A percentile compares a stretch with the other conserved stretches of the same genome.
phyloP scores from a whole-genome alignment of 2,113 vertebrate species.

The Tympanuchus pallidicinctus region DNA sequence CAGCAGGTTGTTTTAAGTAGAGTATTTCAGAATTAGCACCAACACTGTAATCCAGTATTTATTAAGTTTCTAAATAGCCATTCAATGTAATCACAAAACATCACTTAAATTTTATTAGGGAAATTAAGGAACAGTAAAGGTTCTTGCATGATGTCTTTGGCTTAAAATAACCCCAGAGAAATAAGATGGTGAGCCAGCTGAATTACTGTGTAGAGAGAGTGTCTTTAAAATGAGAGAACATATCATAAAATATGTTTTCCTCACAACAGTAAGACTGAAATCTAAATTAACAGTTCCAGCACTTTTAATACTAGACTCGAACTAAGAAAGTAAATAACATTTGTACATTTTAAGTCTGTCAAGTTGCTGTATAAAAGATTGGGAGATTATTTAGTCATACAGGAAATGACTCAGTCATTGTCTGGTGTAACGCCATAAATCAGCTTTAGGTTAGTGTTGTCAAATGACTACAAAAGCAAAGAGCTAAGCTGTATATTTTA shows the following conservation, averaged over 20 bases:
- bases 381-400: background rate
- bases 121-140: background rate
- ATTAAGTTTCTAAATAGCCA: background rate
- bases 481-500: background rate
- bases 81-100: background rate
- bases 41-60: background rate
- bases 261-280: background rate
- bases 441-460: background rate
- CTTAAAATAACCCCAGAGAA: background rate
- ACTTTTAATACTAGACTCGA: background rate
- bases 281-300: background rate
- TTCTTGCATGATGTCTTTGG: background rate
- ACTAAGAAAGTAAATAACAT: background rate
- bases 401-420: background rate
- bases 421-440: background rate
- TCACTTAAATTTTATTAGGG: background rate
- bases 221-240: background rate
- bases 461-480: background rate
- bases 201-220: background rate
- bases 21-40: background rate
- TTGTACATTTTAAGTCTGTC: background rate
- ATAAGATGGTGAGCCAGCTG: background rate
- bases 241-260: background rate
- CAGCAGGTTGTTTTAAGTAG: background rate
- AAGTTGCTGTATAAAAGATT: background rate